Conservation (phyloP, 2,797 vertebrate genomes). For the Manis crassicaudata region DNA sequence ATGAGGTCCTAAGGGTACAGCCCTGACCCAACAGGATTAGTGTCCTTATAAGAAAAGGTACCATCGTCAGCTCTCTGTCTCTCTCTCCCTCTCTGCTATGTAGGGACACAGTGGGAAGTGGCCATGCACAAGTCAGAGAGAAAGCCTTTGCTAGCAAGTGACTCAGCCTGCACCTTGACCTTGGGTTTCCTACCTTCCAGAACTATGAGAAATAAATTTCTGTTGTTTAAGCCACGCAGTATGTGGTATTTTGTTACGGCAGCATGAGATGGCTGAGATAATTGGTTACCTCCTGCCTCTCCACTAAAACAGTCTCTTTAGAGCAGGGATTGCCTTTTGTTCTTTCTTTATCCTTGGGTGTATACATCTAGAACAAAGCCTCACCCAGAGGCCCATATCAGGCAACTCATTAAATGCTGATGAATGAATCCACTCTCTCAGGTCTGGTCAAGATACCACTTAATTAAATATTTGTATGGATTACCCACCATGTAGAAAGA, state of each 20-base stretch:
- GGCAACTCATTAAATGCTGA: not conserved
- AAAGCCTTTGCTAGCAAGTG: not conserved
- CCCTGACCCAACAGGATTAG: not conserved
- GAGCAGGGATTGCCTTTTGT: not conserved
- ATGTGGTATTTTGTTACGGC: not conserved
- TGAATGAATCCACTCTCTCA: conserved; percentile 33
- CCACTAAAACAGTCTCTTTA: not conserved
- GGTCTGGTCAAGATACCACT: not conserved
- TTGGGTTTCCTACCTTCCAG: not conserved
- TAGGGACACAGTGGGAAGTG: not conserved
- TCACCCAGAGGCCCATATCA: not conserved
- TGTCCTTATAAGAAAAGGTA: not conserved
- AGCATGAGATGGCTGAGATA: not conserved
- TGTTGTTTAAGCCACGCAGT: not conserved
- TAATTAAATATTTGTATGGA: not conserved
- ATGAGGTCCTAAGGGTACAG: not conserved
- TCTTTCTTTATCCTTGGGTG: not conserved
- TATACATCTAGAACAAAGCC: conserved; percentile 1
- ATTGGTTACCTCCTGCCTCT: not conserved
- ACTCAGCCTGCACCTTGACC: not conserved
- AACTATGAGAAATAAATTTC: not conserved
- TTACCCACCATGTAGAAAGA: not conserved
- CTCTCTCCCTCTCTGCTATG: not conserved
- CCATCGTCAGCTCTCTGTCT: not conserved
- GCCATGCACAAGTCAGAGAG: not conserved